phyloP scores from a whole-genome alignment of 2,888 invertebrate genomes.

The Drosophila antonietae region DNA sequence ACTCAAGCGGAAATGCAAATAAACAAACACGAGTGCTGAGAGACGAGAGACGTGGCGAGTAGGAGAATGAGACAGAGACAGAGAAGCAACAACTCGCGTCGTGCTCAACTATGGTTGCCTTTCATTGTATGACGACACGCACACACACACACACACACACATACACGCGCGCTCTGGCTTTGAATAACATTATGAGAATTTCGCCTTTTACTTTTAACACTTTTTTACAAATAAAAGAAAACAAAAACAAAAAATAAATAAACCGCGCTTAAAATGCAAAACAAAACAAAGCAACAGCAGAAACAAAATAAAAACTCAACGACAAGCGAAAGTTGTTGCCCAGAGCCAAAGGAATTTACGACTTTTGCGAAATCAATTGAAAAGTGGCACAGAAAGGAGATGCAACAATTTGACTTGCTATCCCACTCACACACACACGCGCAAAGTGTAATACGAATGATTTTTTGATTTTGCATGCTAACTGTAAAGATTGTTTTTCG shows the following conservation, averaged over 20 bases:
- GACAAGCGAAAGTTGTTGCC: conserved; percentile 71
- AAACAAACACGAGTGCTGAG: conserved; percentile 73
- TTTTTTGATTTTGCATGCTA: conserved; percentile 43
- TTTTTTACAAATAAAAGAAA: conserved; percentile 55
- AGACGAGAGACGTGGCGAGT: conserved; percentile 44
- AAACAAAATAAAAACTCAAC: conserved; percentile 37
- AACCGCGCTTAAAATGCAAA: conserved; percentile 53
- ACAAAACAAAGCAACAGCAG: conserved; percentile 40
- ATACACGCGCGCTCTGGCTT: conserved; percentile 49
- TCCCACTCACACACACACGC: neutral
- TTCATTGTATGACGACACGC: conserved; percentile 52
- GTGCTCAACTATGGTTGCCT: conserved; percentile 56
- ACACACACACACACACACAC: conserved; percentile 28
- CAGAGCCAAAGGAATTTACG: conserved; percentile 73
- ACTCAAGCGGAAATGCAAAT: conserved; percentile 81
- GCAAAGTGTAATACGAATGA: conserved; percentile 20
- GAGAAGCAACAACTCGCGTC: conserved; percentile 65
- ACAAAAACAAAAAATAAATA: conserved; percentile 9
- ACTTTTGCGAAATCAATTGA: conserved; percentile 76
- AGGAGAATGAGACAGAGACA: conserved; percentile 44
- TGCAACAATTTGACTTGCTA: conserved; percentile 3
- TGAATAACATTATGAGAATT: conserved; percentile 78
- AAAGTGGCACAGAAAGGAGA: conserved; percentile 65
- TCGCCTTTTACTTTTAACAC: conserved; percentile 73
- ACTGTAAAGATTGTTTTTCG: conserved; percentile 12